Percentiles rank a stretch among this genome's conserved stretches.
phyloP scores from a whole-genome alignment of 1,140 invertebrate species.

The Sarcophaga peregrina region DNA sequence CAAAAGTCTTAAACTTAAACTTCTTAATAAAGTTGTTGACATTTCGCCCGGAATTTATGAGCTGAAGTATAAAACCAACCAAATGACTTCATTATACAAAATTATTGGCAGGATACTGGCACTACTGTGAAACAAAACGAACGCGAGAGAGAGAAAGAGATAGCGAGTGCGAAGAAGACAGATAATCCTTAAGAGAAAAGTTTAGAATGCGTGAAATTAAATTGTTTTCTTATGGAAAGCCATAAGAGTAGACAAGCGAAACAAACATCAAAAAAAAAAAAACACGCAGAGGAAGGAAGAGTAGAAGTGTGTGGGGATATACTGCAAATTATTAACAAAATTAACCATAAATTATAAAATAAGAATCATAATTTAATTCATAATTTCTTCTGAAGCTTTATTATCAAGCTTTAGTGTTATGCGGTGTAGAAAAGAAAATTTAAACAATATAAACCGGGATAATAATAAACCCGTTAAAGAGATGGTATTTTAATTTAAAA shows the following conservation, averaged over 20 bases:
- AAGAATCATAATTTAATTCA: background rate
- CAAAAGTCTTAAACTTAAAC: background rate
- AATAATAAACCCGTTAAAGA: too few relatives aligned
- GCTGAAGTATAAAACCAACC: background rate
- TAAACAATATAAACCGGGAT: too few relatives aligned
- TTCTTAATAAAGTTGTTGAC: constrained; percentile 25
- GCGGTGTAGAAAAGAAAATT: too few relatives aligned
- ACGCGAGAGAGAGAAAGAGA: too few relatives aligned
- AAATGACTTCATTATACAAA: constrained; percentile 3
- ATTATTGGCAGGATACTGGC: background rate
- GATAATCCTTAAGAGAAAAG: constrained; percentile 2
- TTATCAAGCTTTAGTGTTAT: too few relatives aligned
- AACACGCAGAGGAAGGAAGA: background rate
- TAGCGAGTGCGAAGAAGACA: too few relatives aligned
- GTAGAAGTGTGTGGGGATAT: too few relatives aligned
- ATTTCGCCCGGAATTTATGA: constrained; percentile 5
- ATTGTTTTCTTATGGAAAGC: background rate
- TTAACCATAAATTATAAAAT: background rate
- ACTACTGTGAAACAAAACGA: too few relatives aligned
- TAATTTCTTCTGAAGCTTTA: too few relatives aligned
- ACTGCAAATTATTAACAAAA: background rate
- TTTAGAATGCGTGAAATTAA: constrained; percentile 22
- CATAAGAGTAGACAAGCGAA: background rate
- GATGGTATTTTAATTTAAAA: too few relatives aligned
- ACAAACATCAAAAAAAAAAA: background rate